Evolutionary conservation across 2,113 vertebrate species (phyloP).

Genomic region (Microtus montanus): DNA sequence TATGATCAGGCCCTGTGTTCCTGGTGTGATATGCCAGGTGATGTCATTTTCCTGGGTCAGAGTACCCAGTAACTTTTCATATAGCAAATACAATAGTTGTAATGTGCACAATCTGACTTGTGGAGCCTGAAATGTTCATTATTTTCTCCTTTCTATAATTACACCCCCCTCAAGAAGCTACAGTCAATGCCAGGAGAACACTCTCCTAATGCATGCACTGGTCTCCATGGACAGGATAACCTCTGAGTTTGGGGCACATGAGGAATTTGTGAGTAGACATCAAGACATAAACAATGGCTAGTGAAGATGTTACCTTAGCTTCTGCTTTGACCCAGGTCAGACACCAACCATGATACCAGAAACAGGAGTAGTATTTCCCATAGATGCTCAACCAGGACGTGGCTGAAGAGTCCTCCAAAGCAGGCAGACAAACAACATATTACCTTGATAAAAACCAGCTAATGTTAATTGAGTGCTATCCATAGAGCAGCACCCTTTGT

Average conservation of each 20-base stretch:
- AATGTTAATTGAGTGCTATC: accelerated
- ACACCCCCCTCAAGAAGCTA: background rate
- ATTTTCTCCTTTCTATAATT: background rate
- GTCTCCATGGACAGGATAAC: background rate
- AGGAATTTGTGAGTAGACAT: background rate
- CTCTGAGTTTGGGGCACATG: background rate
- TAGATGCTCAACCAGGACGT: background rate
- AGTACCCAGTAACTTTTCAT: background rate
- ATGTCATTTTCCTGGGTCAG: background rate
- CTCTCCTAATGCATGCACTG: background rate
- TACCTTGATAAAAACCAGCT: background rate
- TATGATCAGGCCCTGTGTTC: accelerated
- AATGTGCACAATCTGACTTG: background rate
- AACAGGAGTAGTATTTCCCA: background rate
- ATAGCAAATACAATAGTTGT: no score
- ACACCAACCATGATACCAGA: background rate
- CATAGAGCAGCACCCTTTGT: accelerated
- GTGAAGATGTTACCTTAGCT: background rate
- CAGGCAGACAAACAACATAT: background rate
- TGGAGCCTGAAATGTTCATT: background rate
- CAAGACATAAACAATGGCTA: background rate
- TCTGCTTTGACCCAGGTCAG: background rate
- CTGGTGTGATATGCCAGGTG: background rate
- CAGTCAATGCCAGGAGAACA: background rate
- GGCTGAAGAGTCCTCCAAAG: background rate